Percentiles rank a stretch among this genome's conserved stretches.
phyloP scores from a whole-genome alignment of 2,888 invertebrate genomes.

The Yponomeuta cagnagella region DNA sequence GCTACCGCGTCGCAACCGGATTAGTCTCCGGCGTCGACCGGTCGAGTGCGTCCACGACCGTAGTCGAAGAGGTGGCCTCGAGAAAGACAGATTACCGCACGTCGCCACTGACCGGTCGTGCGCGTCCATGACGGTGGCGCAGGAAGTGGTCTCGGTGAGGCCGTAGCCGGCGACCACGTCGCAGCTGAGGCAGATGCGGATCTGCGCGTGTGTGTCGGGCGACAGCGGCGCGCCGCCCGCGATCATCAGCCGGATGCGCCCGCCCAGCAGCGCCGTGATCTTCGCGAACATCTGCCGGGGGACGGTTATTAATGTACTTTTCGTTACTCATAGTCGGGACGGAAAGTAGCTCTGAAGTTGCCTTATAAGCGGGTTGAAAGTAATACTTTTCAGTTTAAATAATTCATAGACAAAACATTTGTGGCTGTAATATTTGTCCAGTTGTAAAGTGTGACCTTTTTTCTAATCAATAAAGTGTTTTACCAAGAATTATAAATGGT shows the following conservation, averaged over 20 bases:
- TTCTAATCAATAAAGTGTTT: no score
- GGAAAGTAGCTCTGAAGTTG: no score
- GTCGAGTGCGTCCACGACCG: slow-evolving; percentile 83
- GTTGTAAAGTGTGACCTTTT: no score
- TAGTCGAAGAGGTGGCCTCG: no score
- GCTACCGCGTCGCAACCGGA: no score
- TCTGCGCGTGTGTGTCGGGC: slow-evolving; percentile 95
- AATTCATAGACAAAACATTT: no score
- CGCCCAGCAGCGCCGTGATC: slow-evolving; percentile 88
- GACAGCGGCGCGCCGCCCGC: slow-evolving; percentile 97
- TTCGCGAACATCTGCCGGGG: slow-evolving; percentile 60
- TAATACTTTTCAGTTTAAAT: no score
- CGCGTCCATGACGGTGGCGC: slow-evolving; percentile 88
- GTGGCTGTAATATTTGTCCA: no score
- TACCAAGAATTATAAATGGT: no score
- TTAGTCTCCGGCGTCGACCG: slow-evolving; percentile 19
- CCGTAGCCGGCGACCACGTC: slow-evolving; percentile 96
- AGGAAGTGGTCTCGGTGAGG: slow-evolving; percentile 96
- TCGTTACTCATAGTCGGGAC: no score
- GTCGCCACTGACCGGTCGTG: slow-evolving; percentile 57
- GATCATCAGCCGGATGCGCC: slow-evolving; percentile 90
- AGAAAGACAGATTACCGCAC: no score
- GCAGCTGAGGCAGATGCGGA: slow-evolving; percentile 88
- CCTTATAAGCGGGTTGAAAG: no score
- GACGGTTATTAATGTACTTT: neutral